A percentile compares a stretch with the other conserved stretches of the same genome.
phyloP scores from a whole-genome alignment of 2,888 invertebrate species.

The Smittia sp. region DNA sequence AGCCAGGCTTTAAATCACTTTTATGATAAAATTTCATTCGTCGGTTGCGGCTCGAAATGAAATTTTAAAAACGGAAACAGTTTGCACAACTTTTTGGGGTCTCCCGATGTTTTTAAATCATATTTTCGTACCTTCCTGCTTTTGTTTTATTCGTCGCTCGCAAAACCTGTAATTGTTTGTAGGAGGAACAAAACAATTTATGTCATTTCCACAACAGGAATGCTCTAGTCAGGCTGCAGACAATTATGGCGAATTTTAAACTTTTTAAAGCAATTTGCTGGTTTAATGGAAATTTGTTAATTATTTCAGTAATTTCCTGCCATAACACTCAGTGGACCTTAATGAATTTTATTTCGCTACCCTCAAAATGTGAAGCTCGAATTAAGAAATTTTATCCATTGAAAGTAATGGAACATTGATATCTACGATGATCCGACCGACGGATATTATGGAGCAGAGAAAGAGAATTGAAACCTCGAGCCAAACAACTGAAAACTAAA shows the following conservation, averaged over 20 bases:
- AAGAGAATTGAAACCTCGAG: no score
- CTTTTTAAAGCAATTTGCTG: conserved; percentile 16
- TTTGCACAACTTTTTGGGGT: conserved; percentile 3
- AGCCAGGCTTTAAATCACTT: conserved; percentile 28
- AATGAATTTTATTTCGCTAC: neutral
- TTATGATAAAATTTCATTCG: conserved; percentile 32
- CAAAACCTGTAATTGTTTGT: conserved; percentile 26
- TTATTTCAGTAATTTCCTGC: neutral
- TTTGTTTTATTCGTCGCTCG: neutral
- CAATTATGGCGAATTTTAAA: conserved; percentile 9
- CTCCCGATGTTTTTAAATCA: conserved; percentile 10
- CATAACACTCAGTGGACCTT: neutral
- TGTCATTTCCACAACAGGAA: conserved; percentile 10
- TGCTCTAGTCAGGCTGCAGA: neutral
- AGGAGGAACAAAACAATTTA: neutral
- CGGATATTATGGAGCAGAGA: no score
- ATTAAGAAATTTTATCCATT: neutral
- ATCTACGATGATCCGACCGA: neutral
- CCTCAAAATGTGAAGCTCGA: neutral
- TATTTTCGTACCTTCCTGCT: neutral
- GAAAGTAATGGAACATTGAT: conserved; percentile 11
- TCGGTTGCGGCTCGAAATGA: neutral
- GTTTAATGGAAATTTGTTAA: conserved; percentile 7
- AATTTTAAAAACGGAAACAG: neutral
- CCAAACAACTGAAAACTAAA: neutral